Evolutionary conservation across 1,140 invertebrate genomes (phyloP).

Genomic region (Pinna nobilis): DNA sequence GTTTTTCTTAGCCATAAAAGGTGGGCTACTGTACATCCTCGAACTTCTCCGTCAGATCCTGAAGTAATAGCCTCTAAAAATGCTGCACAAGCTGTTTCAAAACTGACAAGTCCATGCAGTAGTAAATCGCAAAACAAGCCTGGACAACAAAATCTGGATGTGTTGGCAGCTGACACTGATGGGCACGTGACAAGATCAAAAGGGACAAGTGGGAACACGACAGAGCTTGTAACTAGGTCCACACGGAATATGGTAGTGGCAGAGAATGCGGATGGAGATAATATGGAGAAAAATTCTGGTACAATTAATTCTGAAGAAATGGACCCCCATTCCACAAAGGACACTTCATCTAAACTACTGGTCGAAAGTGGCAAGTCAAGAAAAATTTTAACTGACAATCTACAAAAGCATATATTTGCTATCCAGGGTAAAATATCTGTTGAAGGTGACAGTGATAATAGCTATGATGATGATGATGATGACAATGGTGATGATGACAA

Average conservation of each 20-base stretch:
- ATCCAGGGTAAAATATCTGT: slow-evolving; percentile 16
- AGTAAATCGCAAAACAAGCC: too few species aligned
- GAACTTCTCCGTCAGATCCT: too few species aligned
- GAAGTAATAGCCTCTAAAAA: too few species aligned
- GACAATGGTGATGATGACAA: neutral
- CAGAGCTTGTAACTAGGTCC: too few species aligned
- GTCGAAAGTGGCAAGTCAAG: neutral
- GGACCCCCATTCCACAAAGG: neutral
- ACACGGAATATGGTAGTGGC: neutral
- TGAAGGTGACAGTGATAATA: neutral
- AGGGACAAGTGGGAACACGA: too few species aligned
- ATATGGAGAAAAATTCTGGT: neutral
- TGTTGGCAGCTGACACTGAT: too few species aligned
- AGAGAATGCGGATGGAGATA: neutral
- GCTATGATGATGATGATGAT: neutral
- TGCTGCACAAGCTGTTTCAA: too few species aligned
- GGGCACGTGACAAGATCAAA: too few species aligned
- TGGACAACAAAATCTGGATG: too few species aligned
- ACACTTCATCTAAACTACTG: neutral
- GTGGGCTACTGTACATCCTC: too few species aligned
- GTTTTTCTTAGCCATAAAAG: too few species aligned
- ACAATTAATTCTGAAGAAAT: neutral
- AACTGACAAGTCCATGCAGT: too few species aligned
- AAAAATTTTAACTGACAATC: slow-evolving; percentile 5
- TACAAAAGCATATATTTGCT: slow-evolving; percentile 16